These are phyloP conservation scores for Heliconius charithonia DNA, from an alignment of 2,888 invertebrate genomes.

Conservation along the genomic window DNA sequence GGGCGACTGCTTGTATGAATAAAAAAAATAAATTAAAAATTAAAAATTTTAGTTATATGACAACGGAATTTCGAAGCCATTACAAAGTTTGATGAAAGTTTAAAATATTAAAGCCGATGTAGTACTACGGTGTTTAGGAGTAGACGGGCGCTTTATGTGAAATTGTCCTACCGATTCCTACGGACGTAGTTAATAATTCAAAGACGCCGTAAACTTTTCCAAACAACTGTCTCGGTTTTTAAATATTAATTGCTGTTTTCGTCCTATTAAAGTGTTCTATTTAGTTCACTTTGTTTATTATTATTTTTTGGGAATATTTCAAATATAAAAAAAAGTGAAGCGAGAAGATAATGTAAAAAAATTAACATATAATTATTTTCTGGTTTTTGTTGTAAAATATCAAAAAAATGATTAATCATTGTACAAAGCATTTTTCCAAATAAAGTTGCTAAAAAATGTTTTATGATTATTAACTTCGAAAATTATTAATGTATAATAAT, in stretches of 20 bases:
- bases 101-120: constrained; percentile 48
- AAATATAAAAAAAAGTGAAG: not conserved
- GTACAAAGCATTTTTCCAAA: too few relatives aligned
- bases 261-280: constrained; percentile 8
- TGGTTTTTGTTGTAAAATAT: too few relatives aligned
- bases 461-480: too few relatives aligned
- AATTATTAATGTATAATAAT: too few relatives aligned
- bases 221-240: constrained; percentile 59
- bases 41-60: not conserved
- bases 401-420: too few relatives aligned
- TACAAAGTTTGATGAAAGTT: constrained; percentile 39
- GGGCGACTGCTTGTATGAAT: not conserved
- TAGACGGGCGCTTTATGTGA: constrained; percentile 54
- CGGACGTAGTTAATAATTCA: constrained; percentile 67
- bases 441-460: too few relatives aligned
- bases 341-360: too few relatives aligned
- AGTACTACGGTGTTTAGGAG: constrained; percentile 54
- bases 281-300: not conserved
- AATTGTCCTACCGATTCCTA: constrained; percentile 51
- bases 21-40: not conserved
- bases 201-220: constrained; percentile 62
- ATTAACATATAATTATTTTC: too few relatives aligned
- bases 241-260: constrained; percentile 50
- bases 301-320: not conserved
- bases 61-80: constrained; percentile 26